Evolutionary conservation across 2,888 invertebrate species (phyloP).

Genomic region (Polyommatus iphigenia): DNA sequence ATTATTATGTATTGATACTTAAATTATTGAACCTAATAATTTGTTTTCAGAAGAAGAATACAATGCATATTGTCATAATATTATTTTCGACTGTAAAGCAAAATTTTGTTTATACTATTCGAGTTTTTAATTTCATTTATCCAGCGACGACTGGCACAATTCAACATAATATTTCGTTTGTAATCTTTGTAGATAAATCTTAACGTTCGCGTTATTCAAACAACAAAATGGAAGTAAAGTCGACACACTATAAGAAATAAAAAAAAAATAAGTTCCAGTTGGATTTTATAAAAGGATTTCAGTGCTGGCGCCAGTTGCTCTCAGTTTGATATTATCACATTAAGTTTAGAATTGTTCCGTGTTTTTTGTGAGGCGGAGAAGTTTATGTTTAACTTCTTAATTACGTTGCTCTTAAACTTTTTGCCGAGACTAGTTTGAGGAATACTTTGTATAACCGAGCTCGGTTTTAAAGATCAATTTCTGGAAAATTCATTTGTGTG

Average conservation of each 20-base stretch:
- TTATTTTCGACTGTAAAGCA: background rate
- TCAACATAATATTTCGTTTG: conserved; percentile 23
- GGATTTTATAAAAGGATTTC: conserved; percentile 32
- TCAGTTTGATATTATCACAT: conserved; percentile 31
- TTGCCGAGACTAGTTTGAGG: conserved; percentile 8
- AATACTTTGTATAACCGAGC: conserved; percentile 11
- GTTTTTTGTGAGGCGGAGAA: conserved; percentile 30
- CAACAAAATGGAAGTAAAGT: conserved; percentile 29
- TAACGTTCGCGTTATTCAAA: conserved; percentile 29
- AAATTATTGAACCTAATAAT: too few relatives aligned
- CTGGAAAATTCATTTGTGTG: background rate
- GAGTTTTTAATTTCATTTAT: background rate
- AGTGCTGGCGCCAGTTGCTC: conserved; percentile 30
- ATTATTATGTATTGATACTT: background rate
- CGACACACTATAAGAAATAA: conserved; percentile 17
- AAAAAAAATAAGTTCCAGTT: conserved; percentile 27
- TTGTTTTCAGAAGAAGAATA: too few relatives aligned
- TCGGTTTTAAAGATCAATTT: background rate
- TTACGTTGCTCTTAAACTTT: conserved; percentile 24
- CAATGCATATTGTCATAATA: background rate
- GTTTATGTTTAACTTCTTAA: conserved; percentile 31
- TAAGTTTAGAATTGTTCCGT: conserved; percentile 31
- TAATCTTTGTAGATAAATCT: conserved; percentile 26
- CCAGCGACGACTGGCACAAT: background rate
- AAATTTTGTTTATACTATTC: background rate